Base-by-base conservation (phyloP, 2,888 invertebrate genomes). In the Oscheius sp. region DNA sequence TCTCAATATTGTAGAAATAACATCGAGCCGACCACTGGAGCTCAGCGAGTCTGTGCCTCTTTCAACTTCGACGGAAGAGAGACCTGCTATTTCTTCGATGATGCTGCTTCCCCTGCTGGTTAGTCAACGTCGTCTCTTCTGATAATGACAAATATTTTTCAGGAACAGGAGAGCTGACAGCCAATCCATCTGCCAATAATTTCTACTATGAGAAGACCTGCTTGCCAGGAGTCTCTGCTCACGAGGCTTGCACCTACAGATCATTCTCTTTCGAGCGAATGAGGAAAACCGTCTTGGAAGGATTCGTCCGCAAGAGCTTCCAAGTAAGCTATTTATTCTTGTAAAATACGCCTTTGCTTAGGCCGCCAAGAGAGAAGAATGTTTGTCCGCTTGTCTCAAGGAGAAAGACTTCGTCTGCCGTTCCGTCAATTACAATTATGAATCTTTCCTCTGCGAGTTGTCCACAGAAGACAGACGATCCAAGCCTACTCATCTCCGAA, bases 391-490 rank as follows among this genome's bases (percentile, higher is more conserved):
- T 66, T 91, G 91, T 80, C 87, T 91, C 35, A 86, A 89, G 63
- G 90, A 90, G 80, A 86, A 88, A 29, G 87, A 89, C 13, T 90
- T 91, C 72, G 89, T 90, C 23, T 91, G 91, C 87, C 89, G 90
- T 58, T 91, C 91, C 2, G 90, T 90, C 45, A 90, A 90, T 61
- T 91, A 90, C 87, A 89, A 91, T 83, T 89, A 89, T 64, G 88
- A 90, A 25, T 89, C 89, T 55, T 88, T 89, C 64, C 76, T 82
- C 89, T 69, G 91, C 49, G 90, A 89, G 74, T 79, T 91, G 68
- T 90, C 90, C 79, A 88, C 89, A 25, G 91, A 91, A 75, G 91
- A 91, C 59, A 85, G 91, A 70, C 72, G 91, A 63, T 90, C 90
- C 2, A 89, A 90, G 69, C 90, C 91, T 18, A 89, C 89, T 71